Conservation (phyloP, 1,140 invertebrate genomes). For the Drosophila malerkotliana region DNA sequence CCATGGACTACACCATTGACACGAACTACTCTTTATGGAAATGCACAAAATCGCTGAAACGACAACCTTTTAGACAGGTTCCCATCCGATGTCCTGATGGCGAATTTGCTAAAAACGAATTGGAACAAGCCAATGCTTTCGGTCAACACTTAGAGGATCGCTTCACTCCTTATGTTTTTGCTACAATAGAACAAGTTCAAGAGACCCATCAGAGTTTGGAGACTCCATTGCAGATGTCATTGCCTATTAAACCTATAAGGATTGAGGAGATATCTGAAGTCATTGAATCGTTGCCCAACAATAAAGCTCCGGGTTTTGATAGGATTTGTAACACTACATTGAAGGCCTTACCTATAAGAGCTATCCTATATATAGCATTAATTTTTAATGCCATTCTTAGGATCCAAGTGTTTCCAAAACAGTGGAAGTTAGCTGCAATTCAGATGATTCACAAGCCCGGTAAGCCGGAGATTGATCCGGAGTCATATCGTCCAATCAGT, state of each 20-base stretch:
- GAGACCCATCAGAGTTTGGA: background rate
- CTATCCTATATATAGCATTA: background rate
- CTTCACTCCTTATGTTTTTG: background rate
- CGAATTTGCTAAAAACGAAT: slow-evolving; percentile 1
- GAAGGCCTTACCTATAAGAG: slow-evolving; percentile 1
- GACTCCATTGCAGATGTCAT: too few species aligned
- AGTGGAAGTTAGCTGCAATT: slow-evolving; percentile 1
- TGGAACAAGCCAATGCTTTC: slow-evolving; percentile 13
- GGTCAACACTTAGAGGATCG: background rate
- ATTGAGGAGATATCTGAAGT: slow-evolving; percentile 3
- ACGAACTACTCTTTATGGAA: slow-evolving; percentile 27
- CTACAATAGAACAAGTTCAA: background rate
- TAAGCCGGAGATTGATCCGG: background rate
- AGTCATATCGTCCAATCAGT: background rate
- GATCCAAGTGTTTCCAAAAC: slow-evolving; percentile 1
- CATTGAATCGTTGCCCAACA: background rate
- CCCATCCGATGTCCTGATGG: slow-evolving; percentile 2
- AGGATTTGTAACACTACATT: slow-evolving; percentile 5
- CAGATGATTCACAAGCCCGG: too few species aligned
- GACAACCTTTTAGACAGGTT: background rate
- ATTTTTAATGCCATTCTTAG: slow-evolving; percentile 18
- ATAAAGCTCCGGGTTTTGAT: slow-evolving; percentile 4
- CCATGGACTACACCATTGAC: slow-evolving; percentile 21
- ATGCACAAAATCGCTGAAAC: slow-evolving; percentile 2
- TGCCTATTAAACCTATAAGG: too few species aligned